phyloP scores from a whole-genome alignment of 2,888 invertebrate genomes.

The Hedya salicella region DNA sequence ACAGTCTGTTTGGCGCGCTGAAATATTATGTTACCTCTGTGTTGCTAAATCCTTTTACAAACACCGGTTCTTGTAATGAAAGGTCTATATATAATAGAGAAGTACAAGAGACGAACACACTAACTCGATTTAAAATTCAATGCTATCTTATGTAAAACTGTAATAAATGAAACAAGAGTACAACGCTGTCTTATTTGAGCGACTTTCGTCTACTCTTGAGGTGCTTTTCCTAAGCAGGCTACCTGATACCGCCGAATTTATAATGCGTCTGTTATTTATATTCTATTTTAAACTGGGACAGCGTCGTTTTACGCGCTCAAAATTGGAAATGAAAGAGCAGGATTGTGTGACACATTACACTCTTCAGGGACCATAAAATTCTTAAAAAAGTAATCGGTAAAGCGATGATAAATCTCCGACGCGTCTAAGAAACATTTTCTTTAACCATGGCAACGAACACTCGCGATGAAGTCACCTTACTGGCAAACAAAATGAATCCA shows the following conservation, averaged over 20 bases:
- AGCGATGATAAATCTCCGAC: no score
- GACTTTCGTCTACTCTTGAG: conserved; percentile 23
- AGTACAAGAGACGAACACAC: neutral
- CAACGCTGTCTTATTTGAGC: conserved; percentile 15
- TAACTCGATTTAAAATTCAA: conserved; percentile 26
- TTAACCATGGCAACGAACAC: no score
- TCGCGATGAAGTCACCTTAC: no score
- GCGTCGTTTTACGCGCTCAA: neutral
- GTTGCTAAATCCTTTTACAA: conserved; percentile 20
- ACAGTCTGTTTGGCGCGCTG: conserved; percentile 19
- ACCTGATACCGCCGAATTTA: conserved; percentile 28
- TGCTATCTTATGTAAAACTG: conserved; percentile 13
- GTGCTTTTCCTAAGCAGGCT: conserved; percentile 26
- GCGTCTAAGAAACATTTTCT: no score
- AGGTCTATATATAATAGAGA: conserved; percentile 30
- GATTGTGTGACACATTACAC: neutral
- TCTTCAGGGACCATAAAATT: no score
- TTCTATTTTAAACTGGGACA: conserved; percentile 9
- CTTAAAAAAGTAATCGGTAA: no score
- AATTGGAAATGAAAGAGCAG: neutral
- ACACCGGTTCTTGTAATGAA: conserved; percentile 22
- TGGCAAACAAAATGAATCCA: no score
- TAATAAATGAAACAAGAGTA: conserved; percentile 26
- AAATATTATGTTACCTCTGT: conserved; percentile 20
- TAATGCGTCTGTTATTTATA: conserved; percentile 24